Conservation (phyloP, 2,888 invertebrate species). For the Thecophora atra region DNA sequence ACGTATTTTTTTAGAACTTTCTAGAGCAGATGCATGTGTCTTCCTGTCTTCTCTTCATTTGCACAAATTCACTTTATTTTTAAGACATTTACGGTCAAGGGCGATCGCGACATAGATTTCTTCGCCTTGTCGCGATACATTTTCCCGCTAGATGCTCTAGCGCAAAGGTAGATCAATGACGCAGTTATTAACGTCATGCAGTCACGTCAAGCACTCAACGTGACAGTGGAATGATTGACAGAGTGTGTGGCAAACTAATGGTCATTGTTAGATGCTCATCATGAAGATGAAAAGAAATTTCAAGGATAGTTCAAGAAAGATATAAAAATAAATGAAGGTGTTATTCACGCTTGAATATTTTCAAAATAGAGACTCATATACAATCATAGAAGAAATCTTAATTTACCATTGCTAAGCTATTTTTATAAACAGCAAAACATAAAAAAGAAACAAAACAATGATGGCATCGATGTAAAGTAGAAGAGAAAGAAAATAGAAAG, state of each 20-base stretch:
- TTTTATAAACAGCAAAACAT: not conserved
- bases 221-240: not conserved
- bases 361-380: constrained; percentile 1
- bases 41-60: too few species aligned
- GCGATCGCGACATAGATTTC: constrained; percentile 12
- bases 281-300: constrained; percentile 29
- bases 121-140: not conserved
- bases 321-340: constrained; percentile 47
- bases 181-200: constrained; percentile 21
- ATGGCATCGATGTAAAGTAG: not conserved
- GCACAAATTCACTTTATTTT: not conserved
- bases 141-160: not conserved
- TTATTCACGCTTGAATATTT: constrained; percentile 22
- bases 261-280: not conserved
- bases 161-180: constrained; percentile 31
- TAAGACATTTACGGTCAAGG: constrained; percentile 28
- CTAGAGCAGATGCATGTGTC: too few species aligned
- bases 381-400: not conserved
- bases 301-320: constrained; percentile 41
- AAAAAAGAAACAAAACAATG: not conserved
- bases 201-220: not conserved
- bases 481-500: too few species aligned
- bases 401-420: not conserved
- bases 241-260: too few species aligned
- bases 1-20: too few species aligned